Conservation (phyloP, 2,797 vertebrate genomes). For the Podargus strigoides region DNA sequence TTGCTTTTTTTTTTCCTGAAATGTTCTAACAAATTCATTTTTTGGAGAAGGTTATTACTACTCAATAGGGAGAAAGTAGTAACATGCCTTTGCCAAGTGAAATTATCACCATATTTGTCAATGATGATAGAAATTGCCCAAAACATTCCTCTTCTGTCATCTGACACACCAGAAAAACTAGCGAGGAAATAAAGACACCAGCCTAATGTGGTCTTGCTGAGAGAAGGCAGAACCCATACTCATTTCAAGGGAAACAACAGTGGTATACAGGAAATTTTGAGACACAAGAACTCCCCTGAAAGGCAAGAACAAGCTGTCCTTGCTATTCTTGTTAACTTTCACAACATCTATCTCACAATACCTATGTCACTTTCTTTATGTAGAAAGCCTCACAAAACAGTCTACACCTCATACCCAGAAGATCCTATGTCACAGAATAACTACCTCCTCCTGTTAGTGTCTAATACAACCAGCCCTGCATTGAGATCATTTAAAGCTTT, state of each 20-base stretch:
- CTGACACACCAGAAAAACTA: neutral
- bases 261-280: neutral
- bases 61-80: neutral
- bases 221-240: neutral
- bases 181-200: neutral
- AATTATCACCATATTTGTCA: neutral
- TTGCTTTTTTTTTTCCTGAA: neutral
- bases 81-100: neutral
- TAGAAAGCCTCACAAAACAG: neutral
- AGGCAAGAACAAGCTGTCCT: neutral
- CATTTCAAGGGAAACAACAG: neutral
- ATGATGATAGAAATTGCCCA: neutral
- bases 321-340: neutral
- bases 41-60: neutral
- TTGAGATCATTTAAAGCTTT: neutral
- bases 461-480: neutral
- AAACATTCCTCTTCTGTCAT: neutral
- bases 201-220: neutral
- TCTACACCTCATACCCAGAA: neutral
- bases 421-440: neutral
- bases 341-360: neutral
- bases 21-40: neutral
- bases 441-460: neutral
- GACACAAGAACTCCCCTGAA: neutral
- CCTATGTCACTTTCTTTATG: neutral